Percentiles rank a stretch among this genome's conserved stretches.
Conservation (phyloP, 1,140 invertebrate species). For the Eulimnadia texana region DNA sequence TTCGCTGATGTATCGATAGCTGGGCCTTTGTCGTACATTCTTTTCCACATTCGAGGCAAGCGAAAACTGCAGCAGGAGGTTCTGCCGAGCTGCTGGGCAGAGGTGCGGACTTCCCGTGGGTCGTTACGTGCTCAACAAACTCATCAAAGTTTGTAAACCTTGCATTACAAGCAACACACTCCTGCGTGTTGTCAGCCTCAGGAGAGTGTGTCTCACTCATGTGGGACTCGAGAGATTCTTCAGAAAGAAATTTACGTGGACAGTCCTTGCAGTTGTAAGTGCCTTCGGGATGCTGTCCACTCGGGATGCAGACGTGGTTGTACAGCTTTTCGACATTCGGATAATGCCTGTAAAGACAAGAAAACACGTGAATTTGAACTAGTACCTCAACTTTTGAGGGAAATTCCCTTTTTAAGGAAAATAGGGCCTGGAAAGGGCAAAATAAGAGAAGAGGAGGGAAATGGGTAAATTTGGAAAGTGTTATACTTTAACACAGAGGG, state of each 20-base stretch:
- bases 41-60: slow-evolving; percentile 34
- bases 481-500: too few relatives aligned
- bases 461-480: too few relatives aligned
- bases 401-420: too few relatives aligned
- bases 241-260: background rate
- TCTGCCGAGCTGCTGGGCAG: background rate
- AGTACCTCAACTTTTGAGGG: too few relatives aligned
- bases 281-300: slow-evolving; percentile 3
- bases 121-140: background rate
- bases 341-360: background rate
- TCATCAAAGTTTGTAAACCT: background rate
- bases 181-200: slow-evolving; percentile 1
- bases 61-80: background rate
- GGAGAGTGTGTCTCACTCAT: background rate
- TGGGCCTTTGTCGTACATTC: slow-evolving; percentile 37
- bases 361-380: too few relatives aligned
- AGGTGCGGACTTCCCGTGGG: slow-evolving; percentile 2
- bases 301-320: slow-evolving; percentile 6
- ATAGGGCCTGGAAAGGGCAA: too few relatives aligned
- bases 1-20: slow-evolving; percentile 41
- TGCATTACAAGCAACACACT: slow-evolving; percentile 2
- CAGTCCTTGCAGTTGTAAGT: background rate
- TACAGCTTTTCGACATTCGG: slow-evolving; percentile 3
- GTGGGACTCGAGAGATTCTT: background rate
- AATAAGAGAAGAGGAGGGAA: too few relatives aligned